Evolutionary conservation across 2,888 invertebrate species (phyloP), one percentile per base, ranked within the genome.

Genomic region (Tetrapedia diversipes): DNA sequence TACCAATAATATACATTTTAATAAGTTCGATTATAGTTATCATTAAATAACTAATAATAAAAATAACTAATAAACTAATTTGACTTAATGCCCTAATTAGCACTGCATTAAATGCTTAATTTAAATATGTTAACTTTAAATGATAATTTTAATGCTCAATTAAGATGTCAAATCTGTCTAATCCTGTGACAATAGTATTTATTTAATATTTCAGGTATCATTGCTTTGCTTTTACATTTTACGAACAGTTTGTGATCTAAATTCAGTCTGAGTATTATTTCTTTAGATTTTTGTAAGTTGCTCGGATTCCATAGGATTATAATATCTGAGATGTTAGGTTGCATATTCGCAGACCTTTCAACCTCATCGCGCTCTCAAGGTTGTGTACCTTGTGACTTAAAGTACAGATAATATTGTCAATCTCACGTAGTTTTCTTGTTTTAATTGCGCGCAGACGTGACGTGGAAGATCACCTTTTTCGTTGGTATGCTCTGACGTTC

Each of bases 361-460:
- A 89, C 84, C 93, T 92, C 11, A 95, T 80, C 66, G 95, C 88
- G 75, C 90, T 93, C 78, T 95, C 94, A 56, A 95, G 91, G 87
- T 95, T 94, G 16, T 94, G 93, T 3, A 95, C 93, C 92, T 94
- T 95, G 79, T 93, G 93, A 84, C 93, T 93, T 1, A 95, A 91
- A 2, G 92, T 88, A 14, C 92, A 92, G 16, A 93, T 90, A 3
- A 92, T 90, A 49, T 94, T 94, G 76, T 93, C 92, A 24, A 94
- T 93, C 66, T 94, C 94, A 39, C 92, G 92, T 2, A 95, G 86
- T 71, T n/a, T n/a, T 94, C 94, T 67, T 93, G 92, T 63, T 93
- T 92, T 41, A 92, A 51, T 0, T 81, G 80, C 27, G 56, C 29
- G 57, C 83, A 86, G 4, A 85, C 65, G 14, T 77, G 70, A 43